Evolutionary conservation across 2,797 vertebrate genomes (phyloP).

Genomic region (Helarctos malayanus): DNA sequence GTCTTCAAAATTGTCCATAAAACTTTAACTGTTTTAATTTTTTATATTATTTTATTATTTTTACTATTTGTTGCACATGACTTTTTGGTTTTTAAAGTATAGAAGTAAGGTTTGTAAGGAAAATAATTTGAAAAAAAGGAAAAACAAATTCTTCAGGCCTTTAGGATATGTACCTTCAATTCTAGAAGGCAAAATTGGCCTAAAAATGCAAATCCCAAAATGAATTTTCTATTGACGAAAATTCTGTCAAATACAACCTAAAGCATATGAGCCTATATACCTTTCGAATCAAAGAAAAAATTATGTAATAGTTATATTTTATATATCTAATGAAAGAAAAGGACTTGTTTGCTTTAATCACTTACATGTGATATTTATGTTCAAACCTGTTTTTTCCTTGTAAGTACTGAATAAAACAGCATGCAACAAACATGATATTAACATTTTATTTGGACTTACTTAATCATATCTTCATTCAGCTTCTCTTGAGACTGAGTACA

Average conservation of each 20-base stretch:
- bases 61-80: not conserved
- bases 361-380: not conserved
- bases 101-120: not conserved
- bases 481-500: conserved; percentile 82
- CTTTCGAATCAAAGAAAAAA: not conserved
- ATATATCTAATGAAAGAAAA: not conserved
- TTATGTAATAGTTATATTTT: not conserved
- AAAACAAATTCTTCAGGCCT: not conserved
- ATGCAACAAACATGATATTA: conserved; percentile 4
- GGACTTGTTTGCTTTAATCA: conserved; percentile 11
- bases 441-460: conserved; percentile 81
- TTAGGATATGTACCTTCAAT: not conserved
- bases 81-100: conserved; percentile 13
- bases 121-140: not conserved
- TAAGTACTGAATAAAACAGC: conserved; percentile 9
- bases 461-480: conserved; percentile 80
- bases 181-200: not conserved
- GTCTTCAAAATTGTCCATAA: conserved; percentile 21
- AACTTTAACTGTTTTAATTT: not conserved
- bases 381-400: not conserved
- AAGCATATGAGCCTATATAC: not conserved
- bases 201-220: conserved; percentile 21
- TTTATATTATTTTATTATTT: not conserved
- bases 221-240: conserved; percentile 1
- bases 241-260: conserved; percentile 21